phyloP scores from a whole-genome alignment of 2,797 vertebrate species.

The Coregonus suidteri region DNA sequence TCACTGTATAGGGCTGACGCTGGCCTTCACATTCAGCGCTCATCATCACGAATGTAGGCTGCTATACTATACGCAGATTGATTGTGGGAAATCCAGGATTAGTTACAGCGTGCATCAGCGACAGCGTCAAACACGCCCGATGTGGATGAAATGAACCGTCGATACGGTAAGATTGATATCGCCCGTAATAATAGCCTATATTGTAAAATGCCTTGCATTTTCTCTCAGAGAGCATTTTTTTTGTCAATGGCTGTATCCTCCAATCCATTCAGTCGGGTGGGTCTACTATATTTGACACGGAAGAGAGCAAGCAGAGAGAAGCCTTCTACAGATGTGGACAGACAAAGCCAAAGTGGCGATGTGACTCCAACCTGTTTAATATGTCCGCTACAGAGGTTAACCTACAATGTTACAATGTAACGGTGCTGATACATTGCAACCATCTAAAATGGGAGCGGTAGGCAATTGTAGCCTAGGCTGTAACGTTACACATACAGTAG shows the following conservation, averaged over 20 bases:
- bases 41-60: neutral
- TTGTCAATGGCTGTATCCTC: neutral
- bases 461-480: neutral
- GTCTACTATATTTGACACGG: neutral
- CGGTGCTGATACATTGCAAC: neutral
- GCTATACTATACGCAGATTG: neutral
- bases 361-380: neutral
- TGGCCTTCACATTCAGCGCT: neutral
- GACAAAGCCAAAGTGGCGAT: neutral
- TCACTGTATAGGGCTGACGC: neutral
- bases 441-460: neutral
- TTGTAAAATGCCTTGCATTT: neutral
- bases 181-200: neutral
- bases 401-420: neutral
- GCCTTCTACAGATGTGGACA: neutral
- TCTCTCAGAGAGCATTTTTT: too few species aligned
- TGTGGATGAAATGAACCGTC: neutral
- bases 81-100: neutral
- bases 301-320: neutral
- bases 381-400: neutral
- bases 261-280: neutral
- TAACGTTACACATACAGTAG: neutral
- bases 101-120: neutral
- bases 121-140: neutral
- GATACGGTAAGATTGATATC: neutral